Percentiles rank a stretch among this genome's conserved stretches.
These are phyloP conservation scores for Triplophysa dalaica DNA, from an alignment of 2,113 vertebrate genomes.

Conservation along the genomic window DNA sequence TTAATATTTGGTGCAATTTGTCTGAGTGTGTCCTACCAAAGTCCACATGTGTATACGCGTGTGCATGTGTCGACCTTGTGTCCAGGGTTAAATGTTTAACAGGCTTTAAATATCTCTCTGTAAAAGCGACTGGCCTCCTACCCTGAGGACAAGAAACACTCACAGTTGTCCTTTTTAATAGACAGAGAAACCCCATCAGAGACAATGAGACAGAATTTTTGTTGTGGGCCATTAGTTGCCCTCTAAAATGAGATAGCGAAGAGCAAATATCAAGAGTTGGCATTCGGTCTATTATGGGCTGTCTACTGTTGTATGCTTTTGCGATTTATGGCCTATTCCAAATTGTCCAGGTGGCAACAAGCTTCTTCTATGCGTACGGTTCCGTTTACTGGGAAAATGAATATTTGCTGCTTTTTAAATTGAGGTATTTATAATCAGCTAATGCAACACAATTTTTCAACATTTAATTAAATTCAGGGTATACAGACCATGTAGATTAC, in stretches of 20 bases:
- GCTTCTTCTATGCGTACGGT: too few relatives aligned
- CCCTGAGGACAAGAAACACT: slow-evolving; percentile 17
- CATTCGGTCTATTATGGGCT: not conserved
- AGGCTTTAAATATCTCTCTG: slow-evolving; percentile 62
- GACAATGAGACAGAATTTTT: slow-evolving; percentile 16
- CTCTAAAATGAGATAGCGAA: slow-evolving; percentile 40
- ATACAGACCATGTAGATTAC: too few relatives aligned
- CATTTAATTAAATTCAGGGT: too few relatives aligned
- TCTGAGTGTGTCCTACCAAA: slow-evolving; percentile 50
- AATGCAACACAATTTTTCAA: too few relatives aligned
- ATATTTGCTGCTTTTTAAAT: too few relatives aligned
- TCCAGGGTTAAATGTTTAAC: slow-evolving; percentile 64
- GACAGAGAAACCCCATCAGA: slow-evolving; percentile 23
- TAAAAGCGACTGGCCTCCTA: slow-evolving; percentile 47
- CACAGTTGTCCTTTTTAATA: slow-evolving; percentile 42
- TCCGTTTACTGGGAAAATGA: too few relatives aligned
- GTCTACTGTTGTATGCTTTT: slow-evolving; percentile 10
- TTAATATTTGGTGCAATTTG: slow-evolving; percentile 43
- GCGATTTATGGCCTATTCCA: not conserved
- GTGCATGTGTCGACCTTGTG: slow-evolving; percentile 45
- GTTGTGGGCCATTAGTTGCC: slow-evolving; percentile 35
- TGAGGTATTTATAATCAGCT: too few relatives aligned
- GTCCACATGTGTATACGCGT: slow-evolving; percentile 34
- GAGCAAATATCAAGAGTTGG: slow-evolving; percentile 26
- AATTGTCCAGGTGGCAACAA: too few relatives aligned